Evolutionary conservation across 2,113 vertebrate genomes (phyloP).

Genomic region (Cepphus grylle): DNA sequence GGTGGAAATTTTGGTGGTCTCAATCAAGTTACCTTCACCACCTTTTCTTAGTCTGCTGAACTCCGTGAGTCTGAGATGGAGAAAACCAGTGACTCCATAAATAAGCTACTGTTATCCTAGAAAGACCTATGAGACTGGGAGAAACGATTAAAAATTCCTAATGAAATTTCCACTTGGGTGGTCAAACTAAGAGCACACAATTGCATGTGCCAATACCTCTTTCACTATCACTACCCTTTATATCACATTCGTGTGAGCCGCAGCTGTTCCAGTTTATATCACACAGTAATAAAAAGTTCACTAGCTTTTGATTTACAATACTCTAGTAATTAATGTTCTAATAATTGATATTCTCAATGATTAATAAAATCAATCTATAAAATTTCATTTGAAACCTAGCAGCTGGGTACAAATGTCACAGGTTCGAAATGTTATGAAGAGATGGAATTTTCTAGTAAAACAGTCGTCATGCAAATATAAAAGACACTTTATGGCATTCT

Average conservation of each 20-base stretch:
- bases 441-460: not conserved
- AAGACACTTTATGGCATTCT: not conserved
- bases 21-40: not conserved
- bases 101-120: not conserved
- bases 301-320: not conserved
- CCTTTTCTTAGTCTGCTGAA: not conserved
- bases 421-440: not conserved
- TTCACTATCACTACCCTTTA: not conserved
- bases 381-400: not conserved
- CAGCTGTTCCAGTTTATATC: not conserved
- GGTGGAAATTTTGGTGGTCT: not conserved
- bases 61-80: accelerated
- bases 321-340: not conserved
- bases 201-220: not conserved
- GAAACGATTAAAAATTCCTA: not conserved
- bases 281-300: not conserved
- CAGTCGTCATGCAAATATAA: not conserved
- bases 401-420: not conserved
- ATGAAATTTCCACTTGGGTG: not conserved
- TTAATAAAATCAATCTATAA: not conserved
- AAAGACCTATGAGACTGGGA: not conserved
- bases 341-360: not conserved
- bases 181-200: not conserved
- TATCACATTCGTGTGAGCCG: not conserved
- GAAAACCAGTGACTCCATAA: not conserved